Conservation (phyloP, 1,140 invertebrate species). For the Aphis gossypii region DNA sequence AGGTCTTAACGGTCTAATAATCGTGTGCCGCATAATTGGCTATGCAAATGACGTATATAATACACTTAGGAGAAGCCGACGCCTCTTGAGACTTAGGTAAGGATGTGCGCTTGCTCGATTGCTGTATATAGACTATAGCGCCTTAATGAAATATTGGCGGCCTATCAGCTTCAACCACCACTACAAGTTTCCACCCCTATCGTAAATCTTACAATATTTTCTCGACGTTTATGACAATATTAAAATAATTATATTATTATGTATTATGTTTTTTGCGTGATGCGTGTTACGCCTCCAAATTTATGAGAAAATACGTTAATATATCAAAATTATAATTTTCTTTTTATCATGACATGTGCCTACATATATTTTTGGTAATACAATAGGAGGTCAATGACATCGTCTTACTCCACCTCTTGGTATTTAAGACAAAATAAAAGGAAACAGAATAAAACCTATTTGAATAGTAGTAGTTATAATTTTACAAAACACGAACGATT, state of each 20-base stretch:
- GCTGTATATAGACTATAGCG: neutral
- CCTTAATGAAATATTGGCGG: neutral
- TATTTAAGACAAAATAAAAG: neutral
- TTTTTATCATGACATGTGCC: neutral
- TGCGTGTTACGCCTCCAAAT: neutral
- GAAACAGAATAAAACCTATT: neutral
- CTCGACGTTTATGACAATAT: neutral
- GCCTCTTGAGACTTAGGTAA: neutral
- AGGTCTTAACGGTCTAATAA: conserved; percentile 55
- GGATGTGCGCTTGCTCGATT: neutral
- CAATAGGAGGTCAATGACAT: neutral
- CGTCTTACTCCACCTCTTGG: neutral
- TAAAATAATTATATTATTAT: neutral
- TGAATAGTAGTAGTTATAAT: neutral
- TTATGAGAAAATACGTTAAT: neutral
- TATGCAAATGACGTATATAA: conserved; percentile 49
- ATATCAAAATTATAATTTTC: neutral
- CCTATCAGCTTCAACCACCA: neutral
- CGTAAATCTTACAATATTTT: neutral
- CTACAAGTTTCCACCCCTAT: neutral
- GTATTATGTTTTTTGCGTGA: neutral
- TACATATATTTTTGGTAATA: neutral
- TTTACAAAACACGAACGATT: neutral
- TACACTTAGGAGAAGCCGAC: conserved; percentile 30
- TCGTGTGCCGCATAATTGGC: conserved; percentile 46